phyloP scores from a whole-genome alignment of 2,113 vertebrate species.

The Progne subis region DNA sequence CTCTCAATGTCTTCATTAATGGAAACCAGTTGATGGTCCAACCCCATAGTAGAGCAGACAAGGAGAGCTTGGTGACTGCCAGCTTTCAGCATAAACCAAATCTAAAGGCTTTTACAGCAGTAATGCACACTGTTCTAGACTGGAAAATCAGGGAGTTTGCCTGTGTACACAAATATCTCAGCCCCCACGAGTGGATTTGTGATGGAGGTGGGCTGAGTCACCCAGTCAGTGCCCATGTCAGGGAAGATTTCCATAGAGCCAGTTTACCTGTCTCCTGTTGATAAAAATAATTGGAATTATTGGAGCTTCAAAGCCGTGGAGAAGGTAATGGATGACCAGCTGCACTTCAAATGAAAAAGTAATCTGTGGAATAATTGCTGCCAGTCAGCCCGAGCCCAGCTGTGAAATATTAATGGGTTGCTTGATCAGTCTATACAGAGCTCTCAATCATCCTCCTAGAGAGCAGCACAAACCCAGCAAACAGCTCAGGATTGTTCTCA shows the following conservation, averaged over 20 bases:
- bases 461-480: background rate
- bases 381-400: background rate
- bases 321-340: constrained; percentile 53
- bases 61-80: background rate
- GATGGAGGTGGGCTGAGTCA: background rate
- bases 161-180: background rate
- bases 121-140: background rate
- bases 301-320: constrained; percentile 7
- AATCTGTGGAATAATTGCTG: constrained; percentile 39
- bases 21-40: background rate
- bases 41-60: background rate
- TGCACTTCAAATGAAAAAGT: constrained; percentile 23
- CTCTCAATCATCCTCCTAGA: constrained; percentile 26
- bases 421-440: constrained; percentile 36
- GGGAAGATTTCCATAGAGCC: background rate
- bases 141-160: background rate
- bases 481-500: background rate
- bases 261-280: background rate
- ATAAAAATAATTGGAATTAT: constrained; percentile 44
- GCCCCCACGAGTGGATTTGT: background rate
- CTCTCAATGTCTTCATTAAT: background rate
- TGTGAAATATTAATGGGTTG: constrained; percentile 50
- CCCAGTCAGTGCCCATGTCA: background rate
- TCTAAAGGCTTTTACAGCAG: background rate
- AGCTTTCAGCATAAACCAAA: background rate